Evolutionary conservation across 2,797 vertebrate genomes (phyloP).

Genomic region (Huso huso): DNA sequence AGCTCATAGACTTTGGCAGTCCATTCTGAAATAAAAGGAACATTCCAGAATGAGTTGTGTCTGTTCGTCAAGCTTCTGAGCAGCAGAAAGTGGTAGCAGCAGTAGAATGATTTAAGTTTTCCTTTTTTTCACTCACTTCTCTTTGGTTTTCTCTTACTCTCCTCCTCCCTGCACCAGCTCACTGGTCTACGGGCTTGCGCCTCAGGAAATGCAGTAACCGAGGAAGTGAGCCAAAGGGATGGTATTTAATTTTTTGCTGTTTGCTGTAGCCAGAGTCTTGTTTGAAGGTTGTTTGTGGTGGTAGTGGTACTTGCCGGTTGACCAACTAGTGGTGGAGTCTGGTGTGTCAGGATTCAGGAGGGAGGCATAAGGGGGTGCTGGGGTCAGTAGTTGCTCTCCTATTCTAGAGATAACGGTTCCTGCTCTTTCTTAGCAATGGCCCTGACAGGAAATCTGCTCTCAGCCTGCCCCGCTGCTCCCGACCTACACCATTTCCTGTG

Average conservation of each 20-base stretch:
- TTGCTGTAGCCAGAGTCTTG: neutral
- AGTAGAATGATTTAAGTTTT: slow-evolving; percentile 46
- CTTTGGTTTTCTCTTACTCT: slow-evolving; percentile 53
- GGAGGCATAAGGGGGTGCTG: slow-evolving; percentile 39
- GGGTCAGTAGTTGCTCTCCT: slow-evolving; percentile 49
- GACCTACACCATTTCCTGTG: slow-evolving; percentile 70
- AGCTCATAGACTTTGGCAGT: neutral
- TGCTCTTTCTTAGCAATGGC: slow-evolving; percentile 18
- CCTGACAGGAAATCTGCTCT: slow-evolving; percentile 55
- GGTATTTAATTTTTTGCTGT: slow-evolving; percentile 12
- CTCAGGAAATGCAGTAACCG: slow-evolving; percentile 17
- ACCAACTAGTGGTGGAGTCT: slow-evolving; percentile 26
- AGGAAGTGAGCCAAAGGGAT: slow-evolving; percentile 19
- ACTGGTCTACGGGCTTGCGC: slow-evolving; percentile 35
- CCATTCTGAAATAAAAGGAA: neutral
- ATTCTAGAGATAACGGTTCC: slow-evolving; percentile 29
- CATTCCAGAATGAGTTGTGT: too few species aligned
- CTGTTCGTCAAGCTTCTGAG: slow-evolving; percentile 15
- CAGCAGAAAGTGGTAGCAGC: slow-evolving; percentile 42
- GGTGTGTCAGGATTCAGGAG: slow-evolving; percentile 38
- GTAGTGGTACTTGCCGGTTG: slow-evolving; percentile 27
- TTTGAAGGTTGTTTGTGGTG: slow-evolving; percentile 16
- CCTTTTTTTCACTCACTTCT: slow-evolving; percentile 27
- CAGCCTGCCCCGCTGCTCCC: slow-evolving; percentile 67
- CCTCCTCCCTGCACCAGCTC: slow-evolving; percentile 52